Base-by-base conservation (phyloP, 2,888 invertebrate genomes). In the Luperina nickerlii region DNA sequence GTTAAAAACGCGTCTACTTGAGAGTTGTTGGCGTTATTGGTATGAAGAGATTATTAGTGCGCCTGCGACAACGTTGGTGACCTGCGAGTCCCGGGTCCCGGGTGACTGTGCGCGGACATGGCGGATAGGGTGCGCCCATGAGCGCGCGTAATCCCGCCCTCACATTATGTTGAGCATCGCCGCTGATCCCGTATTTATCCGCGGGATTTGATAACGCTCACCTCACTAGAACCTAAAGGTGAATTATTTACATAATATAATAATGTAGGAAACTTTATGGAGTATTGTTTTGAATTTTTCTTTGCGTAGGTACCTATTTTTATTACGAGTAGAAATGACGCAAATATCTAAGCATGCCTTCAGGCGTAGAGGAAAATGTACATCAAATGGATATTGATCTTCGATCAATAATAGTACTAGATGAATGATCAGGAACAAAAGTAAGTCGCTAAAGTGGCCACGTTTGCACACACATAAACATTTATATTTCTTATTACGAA, bases 141-240 rank as follows among this genome's bases (percentile, higher is more conserved):
- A 71, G 76, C 75, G n/a, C 75, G n/a, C 79, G 69, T 88, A 82
- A 89, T 87, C 82, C 81, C 68, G 76, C 74, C 78, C 80, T 81
- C 79, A 82, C 84, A 88, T 89, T 81, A 87, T 74, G 79, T 81
- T 42, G 79, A 85, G 87, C 85, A 80, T 78, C 79, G 73, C 66
- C 78, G 69, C 79, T 85, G 87, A 89, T 82, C 81, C 88, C 82
- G 51, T 71, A 83, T 77, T 81, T 81, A 87, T 82, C 80, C 86
- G 74, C 74, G 78, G 79, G 79, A 85, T 87, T 85, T 88, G 81
- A 81, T 83, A 78, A 76, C 81, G 73, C 78, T 81, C 77, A 78
- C 87, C 88, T 85, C 71, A 76, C 81, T 69, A 79, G 77, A 71
- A 83, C 71, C 68, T 67, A 54, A 72, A 86, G 79, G 72, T 79